A percentile compares a stretch with the other conserved stretches of the same genome.
phyloP scores from a whole-genome alignment of 2,888 invertebrate genomes.

The Ernsta delagoae region DNA sequence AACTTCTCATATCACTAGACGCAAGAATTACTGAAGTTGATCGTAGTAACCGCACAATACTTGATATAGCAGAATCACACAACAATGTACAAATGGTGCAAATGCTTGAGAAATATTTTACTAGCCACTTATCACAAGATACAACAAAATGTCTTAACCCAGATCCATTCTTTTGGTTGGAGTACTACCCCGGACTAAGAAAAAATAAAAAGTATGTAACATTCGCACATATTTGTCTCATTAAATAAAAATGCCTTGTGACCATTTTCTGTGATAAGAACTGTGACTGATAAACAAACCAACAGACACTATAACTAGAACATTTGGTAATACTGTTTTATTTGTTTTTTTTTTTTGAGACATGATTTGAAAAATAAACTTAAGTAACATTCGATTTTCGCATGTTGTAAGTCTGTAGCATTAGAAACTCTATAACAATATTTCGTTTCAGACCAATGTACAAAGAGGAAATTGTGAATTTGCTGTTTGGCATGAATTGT shows the following conservation, averaged over 20 bases:
- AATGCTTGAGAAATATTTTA: slow-evolving; percentile 68
- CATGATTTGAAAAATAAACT: too few species aligned
- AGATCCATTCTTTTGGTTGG: slow-evolving; percentile 65
- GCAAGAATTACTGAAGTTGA: slow-evolving; percentile 80
- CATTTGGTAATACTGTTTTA: too few species aligned
- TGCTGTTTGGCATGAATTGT: slow-evolving; percentile 86
- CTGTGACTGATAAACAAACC: too few species aligned
- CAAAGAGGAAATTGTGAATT: slow-evolving; percentile 78
- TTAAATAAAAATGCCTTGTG: too few species aligned
- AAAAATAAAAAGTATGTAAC: slow-evolving; percentile 59
- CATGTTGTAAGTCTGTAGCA: too few species aligned
- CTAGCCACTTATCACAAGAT: slow-evolving; percentile 49
- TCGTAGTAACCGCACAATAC: slow-evolving; percentile 73
- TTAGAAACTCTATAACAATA: slow-evolving; percentile 56
- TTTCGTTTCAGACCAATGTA: slow-evolving; percentile 74
- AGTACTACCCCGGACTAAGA: slow-evolving; percentile 79
- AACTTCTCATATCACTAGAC: slow-evolving; percentile 81
- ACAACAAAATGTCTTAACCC: neutral
- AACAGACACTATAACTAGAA: too few species aligned
- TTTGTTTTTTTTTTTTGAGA: too few species aligned
- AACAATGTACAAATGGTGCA: slow-evolving; percentile 76
- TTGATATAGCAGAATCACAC: slow-evolving; percentile 82
- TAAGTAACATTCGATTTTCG: too few species aligned
- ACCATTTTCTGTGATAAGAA: too few species aligned
- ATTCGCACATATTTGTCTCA: too few species aligned